A percentile compares a stretch with the other conserved stretches of the same genome.
Evolutionary conservation across 2,113 vertebrate species (phyloP).

Genomic region (Pluvialis apricaria): DNA sequence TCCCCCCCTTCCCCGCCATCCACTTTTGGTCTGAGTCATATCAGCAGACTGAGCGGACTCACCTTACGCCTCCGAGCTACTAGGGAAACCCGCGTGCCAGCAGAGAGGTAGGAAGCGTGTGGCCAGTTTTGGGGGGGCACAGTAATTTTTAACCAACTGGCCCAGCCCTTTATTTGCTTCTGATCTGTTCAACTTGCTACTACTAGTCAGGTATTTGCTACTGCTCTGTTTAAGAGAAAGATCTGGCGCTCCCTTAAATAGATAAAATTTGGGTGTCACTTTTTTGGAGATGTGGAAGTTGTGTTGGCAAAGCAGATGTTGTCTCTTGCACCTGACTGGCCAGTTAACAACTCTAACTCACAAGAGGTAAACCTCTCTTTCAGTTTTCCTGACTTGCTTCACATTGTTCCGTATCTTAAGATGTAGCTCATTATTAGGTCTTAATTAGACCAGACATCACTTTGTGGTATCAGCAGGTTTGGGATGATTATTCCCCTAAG

Average conservation of each 20-base stretch:
- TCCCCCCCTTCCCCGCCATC: not conserved
- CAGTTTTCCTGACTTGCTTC: not conserved
- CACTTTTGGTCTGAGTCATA: not conserved
- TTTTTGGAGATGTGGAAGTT: not conserved
- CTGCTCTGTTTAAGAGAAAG: not conserved
- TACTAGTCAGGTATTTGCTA: not conserved
- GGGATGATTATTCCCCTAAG: not conserved
- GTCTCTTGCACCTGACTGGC: not conserved
- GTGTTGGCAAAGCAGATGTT: not conserved
- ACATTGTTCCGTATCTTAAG: not conserved
- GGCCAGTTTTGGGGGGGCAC: not conserved
- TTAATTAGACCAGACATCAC: not conserved
- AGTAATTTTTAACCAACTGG: not conserved
- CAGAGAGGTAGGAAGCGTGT: not conserved
- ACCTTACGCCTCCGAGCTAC: fast-evolving
- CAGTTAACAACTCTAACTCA: not conserved
- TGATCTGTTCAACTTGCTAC: not conserved
- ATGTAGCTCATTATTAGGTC: not conserved
- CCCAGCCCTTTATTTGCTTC: not conserved
- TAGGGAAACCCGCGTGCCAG: not conserved
- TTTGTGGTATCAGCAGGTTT: not conserved
- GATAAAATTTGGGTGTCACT: not conserved
- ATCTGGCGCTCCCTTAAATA: not conserved
- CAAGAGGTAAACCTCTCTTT: not conserved
- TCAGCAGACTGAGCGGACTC: not conserved